Evolutionary conservation across 2,113 vertebrate genomes (phyloP).

Genomic region (Sorex araneus): DNA sequence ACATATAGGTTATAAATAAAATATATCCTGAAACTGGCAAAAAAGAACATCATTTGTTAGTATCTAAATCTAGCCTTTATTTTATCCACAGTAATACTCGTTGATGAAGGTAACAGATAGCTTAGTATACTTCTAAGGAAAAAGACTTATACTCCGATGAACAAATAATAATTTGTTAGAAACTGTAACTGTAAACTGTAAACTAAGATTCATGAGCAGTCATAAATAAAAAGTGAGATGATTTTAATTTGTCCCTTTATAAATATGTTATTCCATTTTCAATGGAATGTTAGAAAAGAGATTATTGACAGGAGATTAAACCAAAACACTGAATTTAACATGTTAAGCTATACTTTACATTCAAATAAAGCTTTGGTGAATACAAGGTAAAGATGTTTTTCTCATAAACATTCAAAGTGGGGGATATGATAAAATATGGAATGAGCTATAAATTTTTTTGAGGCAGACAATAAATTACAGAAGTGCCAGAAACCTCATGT

Average conservation of each 20-base stretch:
- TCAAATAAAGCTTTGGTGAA: slow-evolving; percentile 35
- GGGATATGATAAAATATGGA: neutral
- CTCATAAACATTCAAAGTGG: neutral
- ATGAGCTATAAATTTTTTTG: slow-evolving; percentile 59
- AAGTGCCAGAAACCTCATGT: slow-evolving; percentile 26
- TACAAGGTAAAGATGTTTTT: slow-evolving; percentile 1
- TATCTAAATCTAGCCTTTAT: neutral
- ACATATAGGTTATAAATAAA: neutral
- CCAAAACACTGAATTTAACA: slow-evolving; percentile 1
- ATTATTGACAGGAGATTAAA: slow-evolving; percentile 17
- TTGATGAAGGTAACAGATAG: neutral
- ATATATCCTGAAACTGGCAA: slow-evolving; percentile 37
- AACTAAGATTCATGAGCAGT: neutral
- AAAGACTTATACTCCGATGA: neutral
- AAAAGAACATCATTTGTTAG: neutral
- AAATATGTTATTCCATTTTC: slow-evolving; percentile 43
- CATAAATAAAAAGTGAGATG: neutral
- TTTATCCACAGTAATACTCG: slow-evolving; percentile 9
- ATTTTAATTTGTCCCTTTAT: slow-evolving; percentile 50
- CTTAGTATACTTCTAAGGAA: neutral
- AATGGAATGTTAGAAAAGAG: neutral
- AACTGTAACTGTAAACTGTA: neutral
- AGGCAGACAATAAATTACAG: slow-evolving; percentile 43
- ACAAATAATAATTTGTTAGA: slow-evolving; percentile 40
- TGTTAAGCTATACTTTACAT: slow-evolving; percentile 45